These are phyloP conservation scores for Bursaphelenchus mucronatus DNA, from an alignment of 1,140 invertebrate genomes.

Conservation along the genomic window DNA sequence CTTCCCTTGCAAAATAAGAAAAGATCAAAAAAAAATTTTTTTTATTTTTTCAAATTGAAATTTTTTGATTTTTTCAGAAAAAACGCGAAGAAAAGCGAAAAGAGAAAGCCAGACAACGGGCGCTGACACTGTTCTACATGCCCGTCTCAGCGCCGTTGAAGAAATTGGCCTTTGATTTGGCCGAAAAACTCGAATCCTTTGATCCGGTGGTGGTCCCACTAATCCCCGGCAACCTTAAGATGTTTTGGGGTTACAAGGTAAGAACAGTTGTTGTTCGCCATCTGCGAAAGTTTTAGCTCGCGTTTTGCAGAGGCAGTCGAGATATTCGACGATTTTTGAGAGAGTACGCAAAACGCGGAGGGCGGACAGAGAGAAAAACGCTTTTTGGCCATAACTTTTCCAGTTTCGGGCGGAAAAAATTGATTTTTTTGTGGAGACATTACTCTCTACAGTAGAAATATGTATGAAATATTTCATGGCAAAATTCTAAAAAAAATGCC, in stretches of 20 bases:
- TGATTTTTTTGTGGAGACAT: no score
- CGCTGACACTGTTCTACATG: conserved; percentile 19
- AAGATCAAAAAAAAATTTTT: no score
- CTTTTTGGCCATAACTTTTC: no score
- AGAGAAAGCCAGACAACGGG: conserved; percentile 14
- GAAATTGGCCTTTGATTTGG: background rate
- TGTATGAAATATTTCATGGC: no score
- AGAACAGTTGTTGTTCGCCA: background rate
- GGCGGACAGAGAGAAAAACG: no score
- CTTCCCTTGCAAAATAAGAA: no score
- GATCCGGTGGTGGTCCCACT: conserved; percentile 12
- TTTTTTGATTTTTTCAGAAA: conserved; percentile 8
- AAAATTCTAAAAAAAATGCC: no score
- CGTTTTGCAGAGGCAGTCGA: no score
- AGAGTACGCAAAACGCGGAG: no score
- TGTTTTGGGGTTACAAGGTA: conserved; percentile 16
- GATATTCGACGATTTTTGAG: no score
- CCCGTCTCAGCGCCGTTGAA: background rate
- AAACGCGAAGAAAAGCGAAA: conserved; percentile 6
- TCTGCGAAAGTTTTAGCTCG: background rate
- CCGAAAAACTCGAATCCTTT: background rate
- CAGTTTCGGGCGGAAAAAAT: no score
- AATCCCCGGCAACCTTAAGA: conserved; percentile 1
- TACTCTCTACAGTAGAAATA: no score
- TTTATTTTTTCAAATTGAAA: background rate